These are phyloP conservation scores for Eurois occulta DNA, from an alignment of 2,888 invertebrate genomes.

Conservation along the genomic window DNA sequence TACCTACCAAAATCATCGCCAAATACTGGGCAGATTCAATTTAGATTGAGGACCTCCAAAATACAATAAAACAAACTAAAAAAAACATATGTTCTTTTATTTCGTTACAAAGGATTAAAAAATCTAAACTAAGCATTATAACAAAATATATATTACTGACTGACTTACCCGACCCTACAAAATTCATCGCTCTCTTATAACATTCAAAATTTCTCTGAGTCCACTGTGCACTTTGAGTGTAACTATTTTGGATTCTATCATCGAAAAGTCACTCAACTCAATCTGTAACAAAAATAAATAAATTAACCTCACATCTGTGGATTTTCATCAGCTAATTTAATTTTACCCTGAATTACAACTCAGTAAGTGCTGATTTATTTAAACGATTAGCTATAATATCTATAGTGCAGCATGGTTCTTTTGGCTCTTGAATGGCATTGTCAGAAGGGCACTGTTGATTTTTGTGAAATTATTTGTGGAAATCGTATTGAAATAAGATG, in stretches of 20 bases:
- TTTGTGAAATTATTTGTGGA: neutral
- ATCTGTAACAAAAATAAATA: slow-evolving; percentile 85
- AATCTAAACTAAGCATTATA: slow-evolving; percentile 44
- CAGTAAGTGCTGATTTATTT: neutral
- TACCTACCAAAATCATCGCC: neutral
- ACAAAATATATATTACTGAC: slow-evolving; percentile 54
- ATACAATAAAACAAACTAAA: slow-evolving; percentile 4
- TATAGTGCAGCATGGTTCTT: neutral
- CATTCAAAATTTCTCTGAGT: slow-evolving; percentile 87
- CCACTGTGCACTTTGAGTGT: slow-evolving; percentile 86
- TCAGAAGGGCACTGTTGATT: neutral
- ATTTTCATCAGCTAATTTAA: neutral
- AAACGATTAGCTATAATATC: neutral
- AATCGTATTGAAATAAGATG: neutral
- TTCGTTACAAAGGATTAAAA: slow-evolving; percentile 39
- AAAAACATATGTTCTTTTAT: slow-evolving; percentile 30
- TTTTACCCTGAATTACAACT: neutral
- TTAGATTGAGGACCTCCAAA: neutral
- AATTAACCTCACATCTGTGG: neutral
- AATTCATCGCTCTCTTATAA: slow-evolving; percentile 83
- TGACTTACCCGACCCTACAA: slow-evolving; percentile 35
- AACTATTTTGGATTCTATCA: slow-evolving; percentile 90
- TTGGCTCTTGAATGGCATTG: neutral
- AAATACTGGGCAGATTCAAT: neutral
- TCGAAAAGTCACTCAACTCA: slow-evolving; percentile 93